Percentiles rank a stretch among this genome's conserved stretches.
phyloP scores from a whole-genome alignment of 1,140 invertebrate genomes.

The Alviniconcha marisindica region DNA sequence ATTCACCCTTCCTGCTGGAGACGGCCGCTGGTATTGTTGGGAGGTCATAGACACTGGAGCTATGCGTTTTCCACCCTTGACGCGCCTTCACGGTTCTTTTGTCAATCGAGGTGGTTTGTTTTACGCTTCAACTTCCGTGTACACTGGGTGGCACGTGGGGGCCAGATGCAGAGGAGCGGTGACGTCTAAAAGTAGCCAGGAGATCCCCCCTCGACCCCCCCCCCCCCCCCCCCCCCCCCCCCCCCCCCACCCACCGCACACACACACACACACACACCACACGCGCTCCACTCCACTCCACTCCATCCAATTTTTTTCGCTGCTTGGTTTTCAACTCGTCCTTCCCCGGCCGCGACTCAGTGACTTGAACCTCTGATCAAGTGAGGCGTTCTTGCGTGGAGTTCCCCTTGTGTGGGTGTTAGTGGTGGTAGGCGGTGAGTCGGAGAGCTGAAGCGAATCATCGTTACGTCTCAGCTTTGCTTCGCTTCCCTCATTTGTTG shows the following conservation, averaged over 20 bases:
- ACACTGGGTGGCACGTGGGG: not conserved
- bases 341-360: too few species aligned
- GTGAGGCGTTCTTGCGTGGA: slow-evolving; percentile 24
- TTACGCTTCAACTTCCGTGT: not conserved
- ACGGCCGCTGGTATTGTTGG: not conserved
- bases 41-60: not conserved
- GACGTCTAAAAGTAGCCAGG: not conserved
- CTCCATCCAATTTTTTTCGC: not conserved
- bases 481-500: not conserved
- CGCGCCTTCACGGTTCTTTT: not conserved
- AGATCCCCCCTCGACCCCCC: not conserved
- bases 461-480: not conserved
- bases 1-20: not conserved
- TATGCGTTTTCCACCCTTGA: not conserved
- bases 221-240: too few species aligned
- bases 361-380: slow-evolving; percentile 2
- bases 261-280: too few species aligned
- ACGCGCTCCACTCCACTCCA: not conserved
- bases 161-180: not conserved
- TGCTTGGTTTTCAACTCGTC: slow-evolving; percentile 6
- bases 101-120: not conserved
- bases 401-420: too few species aligned
- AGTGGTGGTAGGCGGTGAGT: not conserved
- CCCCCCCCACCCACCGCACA: not conserved
- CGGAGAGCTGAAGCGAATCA: not conserved